Evolutionary conservation across 2,113 vertebrate species (phyloP).

Genomic region (Monarcha castaneiventris): DNA sequence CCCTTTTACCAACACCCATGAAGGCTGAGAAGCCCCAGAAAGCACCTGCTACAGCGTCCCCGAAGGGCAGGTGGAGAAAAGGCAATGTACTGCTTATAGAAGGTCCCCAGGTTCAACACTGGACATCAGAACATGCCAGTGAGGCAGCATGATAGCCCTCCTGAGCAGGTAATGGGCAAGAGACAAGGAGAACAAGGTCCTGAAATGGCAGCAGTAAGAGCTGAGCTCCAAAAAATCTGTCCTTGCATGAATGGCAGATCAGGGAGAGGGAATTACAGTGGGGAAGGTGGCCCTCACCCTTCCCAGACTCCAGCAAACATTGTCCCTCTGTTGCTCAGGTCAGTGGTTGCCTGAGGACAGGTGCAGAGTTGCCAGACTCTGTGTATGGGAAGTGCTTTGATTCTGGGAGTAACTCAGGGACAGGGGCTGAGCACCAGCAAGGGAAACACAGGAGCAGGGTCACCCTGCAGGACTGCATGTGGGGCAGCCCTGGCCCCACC

Average conservation of each 20-base stretch:
- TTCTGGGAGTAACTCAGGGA: not conserved
- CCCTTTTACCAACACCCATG: not conserved
- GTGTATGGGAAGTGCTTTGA: not conserved
- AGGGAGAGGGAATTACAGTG: accelerated
- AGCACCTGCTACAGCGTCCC: not conserved
- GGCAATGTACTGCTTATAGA: not conserved
- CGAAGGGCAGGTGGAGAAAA: not conserved
- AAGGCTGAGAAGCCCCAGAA: not conserved
- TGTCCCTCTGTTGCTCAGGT: not conserved
- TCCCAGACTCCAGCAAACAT: not conserved
- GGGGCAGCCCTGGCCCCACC: not conserved
- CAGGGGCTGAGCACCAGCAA: not conserved
- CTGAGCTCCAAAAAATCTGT: not conserved
- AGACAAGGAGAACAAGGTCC: not conserved
- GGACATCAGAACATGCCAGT: not conserved
- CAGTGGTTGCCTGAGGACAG: not conserved
- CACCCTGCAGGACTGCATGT: not conserved
- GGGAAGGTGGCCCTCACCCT: not conserved
- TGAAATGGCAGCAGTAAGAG: not conserved
- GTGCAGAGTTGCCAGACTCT: not conserved
- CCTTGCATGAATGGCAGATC: not conserved
- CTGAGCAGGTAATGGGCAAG: not conserved
- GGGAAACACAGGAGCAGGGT: not conserved
- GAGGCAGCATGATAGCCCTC: not conserved
- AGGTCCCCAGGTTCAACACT: not conserved